A percentile compares a stretch with the other conserved stretches of the same genome.
phyloP scores from a whole-genome alignment of 1,140 invertebrate genomes.

The Micrasema longulum region DNA sequence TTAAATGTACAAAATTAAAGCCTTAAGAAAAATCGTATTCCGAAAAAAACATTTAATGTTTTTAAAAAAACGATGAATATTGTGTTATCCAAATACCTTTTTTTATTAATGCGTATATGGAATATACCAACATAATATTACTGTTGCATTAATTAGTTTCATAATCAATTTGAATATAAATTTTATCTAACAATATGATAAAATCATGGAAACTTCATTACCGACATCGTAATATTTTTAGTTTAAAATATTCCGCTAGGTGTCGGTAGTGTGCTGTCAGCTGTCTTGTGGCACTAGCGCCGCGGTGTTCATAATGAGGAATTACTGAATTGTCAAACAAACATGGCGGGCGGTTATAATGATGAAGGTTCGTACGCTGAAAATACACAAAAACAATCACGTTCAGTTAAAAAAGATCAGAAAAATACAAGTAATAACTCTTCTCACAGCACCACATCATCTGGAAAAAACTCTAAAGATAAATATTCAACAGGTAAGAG shows the following conservation, averaged over 20 bases:
- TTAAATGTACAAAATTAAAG: no score
- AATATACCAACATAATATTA: no score
- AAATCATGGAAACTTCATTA: constrained; percentile 6
- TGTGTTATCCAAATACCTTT: no score
- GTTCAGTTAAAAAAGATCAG: constrained; percentile 22
- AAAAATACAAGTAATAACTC: constrained; percentile 6
- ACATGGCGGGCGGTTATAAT: constrained; percentile 39
- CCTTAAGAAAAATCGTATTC: no score
- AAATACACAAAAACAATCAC: constrained; percentile 31
- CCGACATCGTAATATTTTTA: neutral
- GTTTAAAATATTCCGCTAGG: constrained; percentile 15
- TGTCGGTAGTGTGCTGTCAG: constrained; percentile 23
- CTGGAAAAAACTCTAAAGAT: constrained; percentile 31
- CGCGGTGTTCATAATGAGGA: constrained; percentile 5
- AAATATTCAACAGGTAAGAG: constrained; percentile 23
- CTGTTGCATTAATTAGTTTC: no score
- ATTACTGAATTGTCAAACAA: constrained; percentile 31
- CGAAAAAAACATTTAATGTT: no score
- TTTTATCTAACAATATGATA: no score
- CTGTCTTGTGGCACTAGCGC: constrained; percentile 32
- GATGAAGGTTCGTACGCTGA: constrained; percentile 35
- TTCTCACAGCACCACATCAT: constrained; percentile 1
- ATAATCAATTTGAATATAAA: no score
- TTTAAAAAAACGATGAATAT: no score
- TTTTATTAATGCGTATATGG: no score